Percentiles rank a stretch among this genome's conserved stretches.
Conservation (phyloP, 2,888 invertebrate species). For the Sacculina carcini region DNA sequence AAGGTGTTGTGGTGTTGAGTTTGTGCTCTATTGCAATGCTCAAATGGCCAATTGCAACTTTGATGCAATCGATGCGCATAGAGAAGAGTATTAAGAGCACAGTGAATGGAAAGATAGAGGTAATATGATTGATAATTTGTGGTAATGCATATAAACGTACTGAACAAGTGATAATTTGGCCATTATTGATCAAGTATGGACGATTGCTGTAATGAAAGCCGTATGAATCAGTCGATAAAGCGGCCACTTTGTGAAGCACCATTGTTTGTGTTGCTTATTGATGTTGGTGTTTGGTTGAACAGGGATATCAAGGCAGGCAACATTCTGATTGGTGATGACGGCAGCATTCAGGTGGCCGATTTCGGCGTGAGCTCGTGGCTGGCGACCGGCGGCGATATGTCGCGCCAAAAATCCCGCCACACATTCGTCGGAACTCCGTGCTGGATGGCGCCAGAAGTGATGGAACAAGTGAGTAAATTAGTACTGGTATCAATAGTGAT, state of each 20-base stretch:
- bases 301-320: conserved; percentile 58
- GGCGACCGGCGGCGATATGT: conserved; percentile 74
- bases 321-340: conserved; percentile 85
- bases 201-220: too few relatives aligned
- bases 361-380: conserved; percentile 97
- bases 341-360: conserved; percentile 89
- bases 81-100: too few relatives aligned
- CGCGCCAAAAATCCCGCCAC: conserved; percentile 78
- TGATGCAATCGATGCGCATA: too few relatives aligned
- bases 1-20: too few relatives aligned
- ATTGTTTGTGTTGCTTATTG: too few relatives aligned
- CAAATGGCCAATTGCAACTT: too few relatives aligned
- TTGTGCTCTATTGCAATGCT: too few relatives aligned
- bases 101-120: too few relatives aligned
- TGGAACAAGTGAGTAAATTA: conserved; percentile 72
- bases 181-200: background rate
- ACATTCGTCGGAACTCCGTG: conserved; percentile 98
- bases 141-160: too few relatives aligned
- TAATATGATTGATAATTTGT: too few relatives aligned
- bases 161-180: background rate
- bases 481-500: conserved; percentile 99
- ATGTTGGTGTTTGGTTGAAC: background rate
- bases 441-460: conserved; percentile 99
- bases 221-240: too few relatives aligned
- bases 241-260: too few relatives aligned